Evolutionary conservation across 2,113 vertebrate species (phyloP), one percentile per base, ranked within the genome.

Genomic region (Crotalus horridus): DNA sequence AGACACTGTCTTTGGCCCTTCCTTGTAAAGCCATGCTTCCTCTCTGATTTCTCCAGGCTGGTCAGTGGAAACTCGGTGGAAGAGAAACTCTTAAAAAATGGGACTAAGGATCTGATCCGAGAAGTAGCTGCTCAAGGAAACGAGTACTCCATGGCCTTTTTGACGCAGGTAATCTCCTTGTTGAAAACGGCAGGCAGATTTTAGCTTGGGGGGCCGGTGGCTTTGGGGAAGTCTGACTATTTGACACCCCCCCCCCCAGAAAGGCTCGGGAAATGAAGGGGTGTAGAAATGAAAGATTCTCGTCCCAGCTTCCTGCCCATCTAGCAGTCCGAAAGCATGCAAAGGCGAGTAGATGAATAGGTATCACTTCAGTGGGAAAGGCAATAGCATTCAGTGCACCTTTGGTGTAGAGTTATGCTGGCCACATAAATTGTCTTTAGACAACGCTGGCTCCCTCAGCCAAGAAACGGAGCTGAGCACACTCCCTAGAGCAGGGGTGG

Each of bases 21-120:
- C 26, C 90, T 93, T 51, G 58, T 2, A 59, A 90, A 85, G 13
- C 2, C 92, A 93, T 93, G 85, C 29, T n/a, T 8, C 59, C 87
- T 94, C 93, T 94, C 56, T 89, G 90, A 39, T 69, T 64, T 20
- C 26, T 90, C 55, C 90, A 99, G 99, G 91, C 97, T 99, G 96
- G 98, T 99, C 95, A 99, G 99, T 94, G 98, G 98, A 17, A 99
- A 99, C 96, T 99, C 99, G 24, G 98, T 99, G 74, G 99, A 99
- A 96, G 99, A 99, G 96, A 99, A 99, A 91, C 97, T 99, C 86
- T 94, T 99, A 95, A 99, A 99, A 96, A 99, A 99, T 0, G 98
- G 98, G 90, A 99, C 98, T 12, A 99, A 99, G 96, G 98, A 99
- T 95, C 97, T 99, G 95, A 99, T 99, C 95, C 97, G 99, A 97